Evolutionary conservation across 2,797 vertebrate species (phyloP), one percentile per base, ranked within the genome.

Genomic region (Euphonia xanthogaster): DNA sequence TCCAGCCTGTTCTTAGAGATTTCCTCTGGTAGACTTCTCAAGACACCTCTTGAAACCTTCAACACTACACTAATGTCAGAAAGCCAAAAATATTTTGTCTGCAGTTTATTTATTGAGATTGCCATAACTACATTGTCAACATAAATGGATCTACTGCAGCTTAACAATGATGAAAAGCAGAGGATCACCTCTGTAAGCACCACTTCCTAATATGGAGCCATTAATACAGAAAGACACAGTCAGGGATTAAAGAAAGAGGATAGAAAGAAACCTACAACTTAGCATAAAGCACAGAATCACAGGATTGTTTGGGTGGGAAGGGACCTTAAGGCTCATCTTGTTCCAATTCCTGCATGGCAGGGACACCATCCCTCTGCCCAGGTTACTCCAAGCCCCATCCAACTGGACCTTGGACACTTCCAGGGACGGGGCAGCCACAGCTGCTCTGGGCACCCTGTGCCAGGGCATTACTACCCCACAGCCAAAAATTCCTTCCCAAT

Each of bases 381-480:
- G 25, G 8, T 1, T 31, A 7, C 31, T 58, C 31, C 37, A 50
- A 25, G 44, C 24, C 37, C 30, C 0, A 0, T 42, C 37, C 54
- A 68, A 0, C 8, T 45, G 14, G 31, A 7, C 45, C 31, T 24
- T 35, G 77, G 45, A 25, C 21, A 25, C 25, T 42, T 2, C 8
- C 31, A 68, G 21, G 31, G 13, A 30, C 42, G 77, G 35, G 13
- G 25, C 45, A 70, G 65, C 37, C 45, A 50, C 37, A 80, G 45
- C 21, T 35, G 0, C 54, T 50, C 54, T 50, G 31, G 35, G 45
- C 24, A 42, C 0, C 25, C 45, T 35, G 6, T 28, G 19, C 62
- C 42, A 57, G 42, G 23, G 7, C 5, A 12, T 67, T 2, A 0
- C 9, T 19, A 67, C 21, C 13, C 37, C 45, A 30, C 21, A 60